Evolutionary conservation across 2,113 vertebrate species (phyloP).

Genomic region (Istiophorus platypterus): DNA sequence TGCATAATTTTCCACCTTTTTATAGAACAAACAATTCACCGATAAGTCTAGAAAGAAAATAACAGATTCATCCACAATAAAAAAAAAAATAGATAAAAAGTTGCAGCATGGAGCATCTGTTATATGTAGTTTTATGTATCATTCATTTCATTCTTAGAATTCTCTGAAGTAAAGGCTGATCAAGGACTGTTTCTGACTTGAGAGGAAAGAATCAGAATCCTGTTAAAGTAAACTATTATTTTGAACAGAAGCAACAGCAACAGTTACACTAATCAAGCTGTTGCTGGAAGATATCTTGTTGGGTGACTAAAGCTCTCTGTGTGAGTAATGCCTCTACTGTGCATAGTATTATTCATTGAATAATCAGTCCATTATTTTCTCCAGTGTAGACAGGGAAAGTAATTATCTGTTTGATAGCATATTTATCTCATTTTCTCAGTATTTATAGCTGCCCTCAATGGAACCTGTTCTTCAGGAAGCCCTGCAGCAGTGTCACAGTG

Average conservation of each 20-base stretch:
- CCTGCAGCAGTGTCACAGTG: conserved; percentile 37
- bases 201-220: conserved; percentile 2
- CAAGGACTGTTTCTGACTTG: conserved; percentile 30
- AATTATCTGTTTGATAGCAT: conserved; percentile 73
- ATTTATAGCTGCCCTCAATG: conserved; percentile 57
- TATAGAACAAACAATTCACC: neutral
- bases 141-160: conserved; percentile 3
- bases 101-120: neutral
- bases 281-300: conserved; percentile 48
- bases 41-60: neutral
- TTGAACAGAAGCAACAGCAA: conserved; percentile 18
- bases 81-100: neutral
- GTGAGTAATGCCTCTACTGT: conserved; percentile 50
- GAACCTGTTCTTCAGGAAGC: conserved; percentile 41
- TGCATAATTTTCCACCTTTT: too few species aligned
- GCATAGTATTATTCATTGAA: conserved; percentile 34
- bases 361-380: conserved; percentile 69
- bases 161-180: conserved; percentile 13
- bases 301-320: conserved; percentile 22
- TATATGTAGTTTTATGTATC: neutral
- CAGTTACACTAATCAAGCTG: conserved; percentile 40
- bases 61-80: neutral
- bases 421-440: conserved; percentile 70
- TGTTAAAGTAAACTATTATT: conserved; percentile 38
- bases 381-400: conserved; percentile 56